Percentiles rank a stretch among this genome's conserved stretches.
phyloP scores from a whole-genome alignment of 2,888 invertebrate genomes.

The Pseudolycoriella hygida region DNA sequence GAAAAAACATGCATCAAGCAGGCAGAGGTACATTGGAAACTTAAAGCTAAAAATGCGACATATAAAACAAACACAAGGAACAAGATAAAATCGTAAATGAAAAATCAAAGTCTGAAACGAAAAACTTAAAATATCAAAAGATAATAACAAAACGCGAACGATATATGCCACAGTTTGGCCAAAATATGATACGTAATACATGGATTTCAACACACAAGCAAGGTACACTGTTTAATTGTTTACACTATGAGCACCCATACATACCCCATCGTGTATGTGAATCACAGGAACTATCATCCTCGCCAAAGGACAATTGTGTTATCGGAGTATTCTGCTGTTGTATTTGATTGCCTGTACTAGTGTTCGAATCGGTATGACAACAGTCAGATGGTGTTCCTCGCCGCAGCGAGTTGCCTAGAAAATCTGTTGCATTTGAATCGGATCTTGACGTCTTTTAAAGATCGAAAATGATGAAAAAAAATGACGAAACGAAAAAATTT shows the following conservation, averaged over 20 bases:
- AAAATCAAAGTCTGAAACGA: no score
- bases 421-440: conserved; percentile 10
- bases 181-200: no score
- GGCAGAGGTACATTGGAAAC: no score
- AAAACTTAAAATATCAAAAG: no score
- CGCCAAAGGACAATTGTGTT: conserved; percentile 18
- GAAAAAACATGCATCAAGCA: no score
- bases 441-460: neutral
- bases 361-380: conserved; percentile 18
- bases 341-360: conserved; percentile 13
- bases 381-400: conserved; percentile 19
- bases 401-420: conserved; percentile 14
- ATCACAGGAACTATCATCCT: conserved; percentile 21
- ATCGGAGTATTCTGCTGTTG: conserved; percentile 14
- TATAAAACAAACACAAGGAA: no score
- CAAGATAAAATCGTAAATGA: no score
- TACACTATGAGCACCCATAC: conserved; percentile 2
- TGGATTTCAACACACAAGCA: no score
- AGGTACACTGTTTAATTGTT: no score
- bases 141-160: no score
- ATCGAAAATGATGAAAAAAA: neutral
- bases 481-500: neutral
- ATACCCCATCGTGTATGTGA: conserved; percentile 19
- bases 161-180: no score
- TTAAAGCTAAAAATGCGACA: no score